Base-by-base conservation (phyloP, 2,888 invertebrate species). In the Liodrosophila aerea region DNA sequence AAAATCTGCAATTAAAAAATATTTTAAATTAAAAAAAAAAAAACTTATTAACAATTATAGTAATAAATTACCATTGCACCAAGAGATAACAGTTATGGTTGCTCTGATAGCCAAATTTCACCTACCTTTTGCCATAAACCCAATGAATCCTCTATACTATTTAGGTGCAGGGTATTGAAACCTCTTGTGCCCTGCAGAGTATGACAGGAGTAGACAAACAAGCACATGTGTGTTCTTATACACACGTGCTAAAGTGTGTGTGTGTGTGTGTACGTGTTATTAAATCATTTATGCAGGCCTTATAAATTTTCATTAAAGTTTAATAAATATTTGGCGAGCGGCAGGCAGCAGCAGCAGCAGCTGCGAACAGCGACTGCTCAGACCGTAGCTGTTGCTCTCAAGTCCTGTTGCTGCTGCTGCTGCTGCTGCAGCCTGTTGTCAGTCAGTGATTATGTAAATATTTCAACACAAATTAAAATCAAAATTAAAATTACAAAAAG, bases 371-470 rank as follows among this genome's bases (percentile, higher is more conserved):
- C 31, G 37, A 36, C 46, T 56, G 33, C 33, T 49, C 27, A 54
- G 31, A 56, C 40, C 59, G 47, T 33, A 51, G 33, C 45, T 12
- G 45, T 16, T 41, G 36, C 36, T 30, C 37, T n/a, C 27, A 27
- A n/a, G n/a, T n/a, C n/a, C n/a, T n/a, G 29, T 7, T 37, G 18
- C 16, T 33, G 47, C 22, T 27, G 18, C 12, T 40, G 31, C 27
- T 31, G 27, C 37, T 50, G 34, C 45, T 49, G 47, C 56, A 61
- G 69, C 46, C 51, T 78, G 78, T 77, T 80, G 87, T 87, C 86
- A 87, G 86, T 86, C 85, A 87, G 85, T 86, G 87, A 86, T 87
- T 86, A 87, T 87, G 86, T 86, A 87, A 86, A 87, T 86, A 86
- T 87, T 86, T 87, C 87, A 86, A 80, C 86, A 86, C 76, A 87